phyloP scores from a whole-genome alignment of 2,113 vertebrate species.

The Phalacrocorax aristotelis region DNA sequence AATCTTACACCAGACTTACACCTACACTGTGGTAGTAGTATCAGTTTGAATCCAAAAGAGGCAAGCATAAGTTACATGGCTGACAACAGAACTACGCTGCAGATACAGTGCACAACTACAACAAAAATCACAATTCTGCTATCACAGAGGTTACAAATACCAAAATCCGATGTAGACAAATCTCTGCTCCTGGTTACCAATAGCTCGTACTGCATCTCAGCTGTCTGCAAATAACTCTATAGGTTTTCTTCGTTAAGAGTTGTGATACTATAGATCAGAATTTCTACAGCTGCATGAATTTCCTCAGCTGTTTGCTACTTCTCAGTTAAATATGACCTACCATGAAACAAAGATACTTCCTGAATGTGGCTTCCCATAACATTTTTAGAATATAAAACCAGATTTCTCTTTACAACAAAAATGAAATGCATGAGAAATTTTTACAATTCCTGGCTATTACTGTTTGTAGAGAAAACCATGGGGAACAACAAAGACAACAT shows the following conservation, averaged over 20 bases:
- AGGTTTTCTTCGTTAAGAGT: neutral
- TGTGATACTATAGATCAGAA: neutral
- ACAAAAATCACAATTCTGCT: neutral
- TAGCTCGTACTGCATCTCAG: neutral
- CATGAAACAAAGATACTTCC: neutral
- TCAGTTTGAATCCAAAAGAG: neutral
- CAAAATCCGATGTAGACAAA: neutral
- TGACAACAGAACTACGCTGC: neutral
- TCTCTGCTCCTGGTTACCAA: neutral
- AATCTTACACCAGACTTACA: neutral
- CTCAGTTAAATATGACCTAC: neutral
- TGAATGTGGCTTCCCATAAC: neutral
- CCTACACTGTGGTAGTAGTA: fast-evolving
- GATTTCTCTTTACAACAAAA: neutral
- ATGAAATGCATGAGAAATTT: neutral
- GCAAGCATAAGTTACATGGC: fast-evolving
- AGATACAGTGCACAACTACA: neutral
- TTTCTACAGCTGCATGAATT: neutral
- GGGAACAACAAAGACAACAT: neutral
- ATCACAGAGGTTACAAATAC: neutral
- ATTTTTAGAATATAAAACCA: neutral
- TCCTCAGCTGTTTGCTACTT: neutral
- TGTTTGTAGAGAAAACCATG: neutral
- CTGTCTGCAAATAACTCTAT: neutral
- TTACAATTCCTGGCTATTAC: neutral